phyloP scores from a whole-genome alignment of 1,140 invertebrate genomes.

The Drosophila tani region DNA sequence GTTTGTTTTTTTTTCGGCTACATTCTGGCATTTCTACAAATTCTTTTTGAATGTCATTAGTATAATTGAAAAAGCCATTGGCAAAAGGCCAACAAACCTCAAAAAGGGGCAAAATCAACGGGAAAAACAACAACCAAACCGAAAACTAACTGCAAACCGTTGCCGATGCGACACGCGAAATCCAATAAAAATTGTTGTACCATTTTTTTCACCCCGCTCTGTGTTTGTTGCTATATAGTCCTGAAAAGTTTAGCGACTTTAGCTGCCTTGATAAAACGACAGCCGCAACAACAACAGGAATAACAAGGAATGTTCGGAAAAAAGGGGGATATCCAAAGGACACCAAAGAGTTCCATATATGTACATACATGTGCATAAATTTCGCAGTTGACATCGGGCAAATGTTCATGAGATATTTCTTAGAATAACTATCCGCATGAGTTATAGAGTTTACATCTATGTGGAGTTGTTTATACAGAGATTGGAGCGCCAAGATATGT shows the following conservation, averaged over 20 bases:
- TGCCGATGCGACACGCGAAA: constrained; percentile 71
- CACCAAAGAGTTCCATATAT: constrained; percentile 37
- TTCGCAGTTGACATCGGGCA: constrained; percentile 66
- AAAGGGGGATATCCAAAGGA: constrained; percentile 25
- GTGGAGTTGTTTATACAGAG: constrained; percentile 41
- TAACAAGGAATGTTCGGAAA: constrained; percentile 16
- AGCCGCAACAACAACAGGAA: constrained; percentile 35
- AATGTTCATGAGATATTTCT: constrained; percentile 77
- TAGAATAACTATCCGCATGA: constrained; percentile 54
- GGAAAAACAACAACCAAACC: constrained; percentile 32
- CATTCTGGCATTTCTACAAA: constrained; percentile 76
- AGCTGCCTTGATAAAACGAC: constrained; percentile 60
- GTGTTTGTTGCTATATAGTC: constrained; percentile 33
- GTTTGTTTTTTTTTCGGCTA: constrained; percentile 37
- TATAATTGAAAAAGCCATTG: constrained; percentile 82
- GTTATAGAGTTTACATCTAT: constrained; percentile 45
- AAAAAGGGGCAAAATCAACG: constrained; percentile 42
- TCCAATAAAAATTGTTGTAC: constrained; percentile 75
- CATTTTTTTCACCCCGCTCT: constrained; percentile 16
- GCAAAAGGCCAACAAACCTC: constrained; percentile 66
- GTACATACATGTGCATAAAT: constrained; percentile 69
- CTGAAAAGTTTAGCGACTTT: constrained; percentile 68
- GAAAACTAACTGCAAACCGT: constrained; percentile 55
- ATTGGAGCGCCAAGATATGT: constrained; percentile 39
- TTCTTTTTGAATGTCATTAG: constrained; percentile 83